Evolutionary conservation across 2,113 vertebrate genomes (phyloP), one percentile per base, ranked within the genome.

Genomic region (Brachyhypopomus gauderio): DNA sequence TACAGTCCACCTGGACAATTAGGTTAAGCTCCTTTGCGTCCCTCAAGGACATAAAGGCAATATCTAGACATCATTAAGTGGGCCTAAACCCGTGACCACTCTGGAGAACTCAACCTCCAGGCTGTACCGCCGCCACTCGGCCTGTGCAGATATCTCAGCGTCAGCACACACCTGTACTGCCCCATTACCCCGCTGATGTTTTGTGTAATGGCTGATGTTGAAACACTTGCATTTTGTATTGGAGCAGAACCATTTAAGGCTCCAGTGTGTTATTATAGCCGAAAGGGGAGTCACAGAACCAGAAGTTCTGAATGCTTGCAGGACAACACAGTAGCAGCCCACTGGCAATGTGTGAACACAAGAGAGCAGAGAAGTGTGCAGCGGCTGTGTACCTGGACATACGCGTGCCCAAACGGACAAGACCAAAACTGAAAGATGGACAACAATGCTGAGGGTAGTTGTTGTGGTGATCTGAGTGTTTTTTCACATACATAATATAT

Each of bases 141-240:
- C 58, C 22, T 58, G 45, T 75, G 41, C 8, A 45, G 62, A 58
- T 67, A 38, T 36, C 23, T 4, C 23, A 73, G n/a, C 19, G 12
- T 38, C 36, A 41, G 67, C 60, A 25, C 58, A 36, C 22, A 25
- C 38, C 72, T 56, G 71, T 55, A 27, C 72, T 45, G 64, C 72
- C 72, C 75, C 80, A 81, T 81, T 76, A 81, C 52, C 23, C 17
- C 8, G 22, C 17, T 58, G 82, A 69, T 74, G 45, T 66, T 77
- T 38, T 4, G 41, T 60, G 48, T 77, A 73, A 79, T 78, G 71
- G 22, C 23, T 0, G 20, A 22, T 75, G 74, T 75, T 58, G 25
- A 19, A 45, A 17, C 2, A 20, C 36, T 60, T 58, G 48, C 23
- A 67, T 62, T 75, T 5, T 22, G 1, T 23, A 52, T 20, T 19